phyloP scores from a whole-genome alignment of 2,113 vertebrate species.

The Noctilio leporinus region DNA sequence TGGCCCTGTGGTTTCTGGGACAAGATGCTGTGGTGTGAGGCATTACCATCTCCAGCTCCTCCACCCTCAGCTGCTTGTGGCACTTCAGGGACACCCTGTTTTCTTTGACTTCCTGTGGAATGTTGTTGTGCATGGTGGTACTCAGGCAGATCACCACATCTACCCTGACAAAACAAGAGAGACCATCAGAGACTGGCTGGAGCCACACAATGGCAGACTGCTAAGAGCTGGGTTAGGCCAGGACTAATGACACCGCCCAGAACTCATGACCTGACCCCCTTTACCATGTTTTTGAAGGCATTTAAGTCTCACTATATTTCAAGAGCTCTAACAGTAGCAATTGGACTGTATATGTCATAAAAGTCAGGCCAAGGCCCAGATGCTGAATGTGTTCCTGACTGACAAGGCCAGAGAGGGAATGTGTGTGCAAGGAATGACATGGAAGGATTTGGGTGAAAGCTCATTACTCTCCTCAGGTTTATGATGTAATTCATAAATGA shows the following conservation, averaged over 20 bases:
- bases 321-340: not conserved
- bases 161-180: conserved; percentile 81
- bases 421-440: not conserved
- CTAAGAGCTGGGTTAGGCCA: not conserved
- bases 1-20: not conserved
- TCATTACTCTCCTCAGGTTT: not conserved
- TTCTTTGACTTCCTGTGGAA: conserved; percentile 92
- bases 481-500: not conserved
- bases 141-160: conserved; percentile 97
- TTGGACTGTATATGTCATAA: not conserved
- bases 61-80: conserved; percentile 94
- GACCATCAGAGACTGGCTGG: not conserved
- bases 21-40: not conserved
- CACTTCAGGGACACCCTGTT: conserved; percentile 96
- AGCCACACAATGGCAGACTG: not conserved
- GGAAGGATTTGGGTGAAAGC: not conserved
- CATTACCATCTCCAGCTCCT: conserved; percentile 96
- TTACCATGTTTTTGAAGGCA: not conserved
- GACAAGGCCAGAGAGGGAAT: not conserved
- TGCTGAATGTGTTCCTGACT: not conserved
- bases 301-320: not conserved
- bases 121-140: conserved; percentile 95
- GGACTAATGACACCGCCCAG: not conserved
- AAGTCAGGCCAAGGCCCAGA: not conserved
- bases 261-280: not conserved